Conservation (phyloP, 2,888 invertebrate species). For the Cheilosia vulpina region DNA sequence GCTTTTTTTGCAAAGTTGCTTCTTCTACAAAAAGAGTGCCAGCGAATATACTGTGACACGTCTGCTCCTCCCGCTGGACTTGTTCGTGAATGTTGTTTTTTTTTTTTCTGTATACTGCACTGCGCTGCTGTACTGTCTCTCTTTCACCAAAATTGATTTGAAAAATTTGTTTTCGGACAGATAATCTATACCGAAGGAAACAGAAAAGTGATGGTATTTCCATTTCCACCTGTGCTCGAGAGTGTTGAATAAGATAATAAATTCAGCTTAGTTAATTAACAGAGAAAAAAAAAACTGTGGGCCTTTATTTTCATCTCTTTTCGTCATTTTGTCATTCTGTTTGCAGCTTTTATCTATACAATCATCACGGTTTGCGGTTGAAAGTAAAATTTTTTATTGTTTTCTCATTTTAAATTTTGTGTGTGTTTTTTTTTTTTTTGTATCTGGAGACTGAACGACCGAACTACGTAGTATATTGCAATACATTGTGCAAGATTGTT, state of each 20-base stretch:
- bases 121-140: slow-evolving; percentile 19
- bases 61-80: slow-evolving; percentile 46
- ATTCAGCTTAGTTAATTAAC: slow-evolving; percentile 41
- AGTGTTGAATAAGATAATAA: slow-evolving; percentile 49
- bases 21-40: slow-evolving; percentile 32
- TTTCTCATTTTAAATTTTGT: slow-evolving; percentile 23
- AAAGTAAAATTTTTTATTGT: slow-evolving; percentile 42
- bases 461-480: slow-evolving; percentile 38
- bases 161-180: slow-evolving; percentile 40
- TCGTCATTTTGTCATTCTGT: slow-evolving; percentile 3
- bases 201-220: slow-evolving; percentile 40
- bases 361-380: slow-evolving; percentile 38
- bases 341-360: slow-evolving; percentile 28
- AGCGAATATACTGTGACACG: slow-evolving; percentile 57
- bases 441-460: slow-evolving; percentile 10
- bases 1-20: slow-evolving; percentile 48
- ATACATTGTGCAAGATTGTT: slow-evolving; percentile 61
- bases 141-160: slow-evolving; percentile 33
- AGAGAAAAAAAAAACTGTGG: slow-evolving; percentile 2
- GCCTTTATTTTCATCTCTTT: slow-evolving; percentile 26
- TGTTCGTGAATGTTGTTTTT: slow-evolving; percentile 34
- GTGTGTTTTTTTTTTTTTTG: slow-evolving; percentile 16
- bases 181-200: slow-evolving; percentile 14
- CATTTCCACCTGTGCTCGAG: slow-evolving; percentile 63
- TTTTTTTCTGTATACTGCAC: background rate